A percentile compares a stretch with the other conserved stretches of the same genome.
phyloP scores from a whole-genome alignment of 35 echinoderm and acorn worm species.

The Acanthaster planci region DNA sequence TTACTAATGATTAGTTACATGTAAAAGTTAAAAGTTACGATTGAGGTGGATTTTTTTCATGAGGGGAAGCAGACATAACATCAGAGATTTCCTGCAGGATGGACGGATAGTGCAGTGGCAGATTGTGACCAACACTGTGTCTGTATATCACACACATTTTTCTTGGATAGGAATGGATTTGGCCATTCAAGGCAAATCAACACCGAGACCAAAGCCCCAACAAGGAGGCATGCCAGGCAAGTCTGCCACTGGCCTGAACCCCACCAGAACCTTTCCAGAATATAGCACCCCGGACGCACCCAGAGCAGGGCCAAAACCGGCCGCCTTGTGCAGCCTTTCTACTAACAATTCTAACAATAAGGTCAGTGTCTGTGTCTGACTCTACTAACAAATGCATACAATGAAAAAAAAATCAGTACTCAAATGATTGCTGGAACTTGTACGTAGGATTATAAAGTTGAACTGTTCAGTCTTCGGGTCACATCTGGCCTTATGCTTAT shows the following conservation, averaged over 20 bases:
- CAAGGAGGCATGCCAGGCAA: conserved; percentile 2
- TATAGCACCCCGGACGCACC: conserved; percentile 48
- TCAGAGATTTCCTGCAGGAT: too few relatives aligned
- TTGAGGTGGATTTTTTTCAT: too few relatives aligned
- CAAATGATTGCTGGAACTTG: too few relatives aligned
- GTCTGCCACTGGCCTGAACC: not conserved
- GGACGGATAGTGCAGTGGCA: too few relatives aligned
- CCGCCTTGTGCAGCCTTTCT: not conserved
- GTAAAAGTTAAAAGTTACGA: too few relatives aligned
- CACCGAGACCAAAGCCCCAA: conserved; percentile 22
- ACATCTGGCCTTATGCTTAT: too few relatives aligned
- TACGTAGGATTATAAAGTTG: too few relatives aligned
- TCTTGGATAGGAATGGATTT: conserved; percentile 34
- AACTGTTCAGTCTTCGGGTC: too few relatives aligned
- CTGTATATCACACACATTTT: too few relatives aligned
- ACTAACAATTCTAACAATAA: conserved; percentile 13
- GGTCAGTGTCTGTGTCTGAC: not conserved
- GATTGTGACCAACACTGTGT: too few relatives aligned
- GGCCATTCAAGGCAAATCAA: conserved; percentile 28
- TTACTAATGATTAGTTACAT: too few relatives aligned
- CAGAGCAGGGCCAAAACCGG: conserved; percentile 12
- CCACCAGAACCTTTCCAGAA: not conserved
- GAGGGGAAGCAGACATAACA: too few relatives aligned
- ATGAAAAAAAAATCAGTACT: not conserved
- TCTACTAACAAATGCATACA: not conserved